Base-by-base conservation (phyloP, 1,140 invertebrate species). In the Scaptomyza graminum region DNA sequence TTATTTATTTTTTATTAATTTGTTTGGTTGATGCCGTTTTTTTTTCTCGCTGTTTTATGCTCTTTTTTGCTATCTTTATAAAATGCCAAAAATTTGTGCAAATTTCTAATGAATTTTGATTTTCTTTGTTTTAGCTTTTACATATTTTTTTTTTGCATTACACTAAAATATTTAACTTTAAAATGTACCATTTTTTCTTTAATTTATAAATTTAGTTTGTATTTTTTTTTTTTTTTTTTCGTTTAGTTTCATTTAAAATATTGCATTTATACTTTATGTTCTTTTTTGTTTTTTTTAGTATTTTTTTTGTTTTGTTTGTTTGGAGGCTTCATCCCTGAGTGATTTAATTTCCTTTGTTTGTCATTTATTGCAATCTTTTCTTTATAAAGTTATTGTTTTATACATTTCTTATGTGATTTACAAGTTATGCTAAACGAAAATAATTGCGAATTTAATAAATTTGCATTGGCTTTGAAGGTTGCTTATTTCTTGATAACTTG, bases 261-360 rank as follows among this genome's bases (percentile, higher is more conserved):
- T 88, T 88, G 83, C 83, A 88, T 88, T 88, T 85, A 88, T 80
- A 87, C 63, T 78, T 74, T 60, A 65, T 71, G 13, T 66, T 62
- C 67, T 59, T 55, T 37, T 46, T 44, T 47, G 34, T 55, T 73
- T 25, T 25, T 55, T 71, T 74, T 65, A 39, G 49, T 59, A n/a
- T n/a, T 66, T 49, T 31, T 66, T 50, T 31, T 78, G 74, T 76
- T 75, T 85, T 85, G 57, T 87, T 87, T 76, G 81, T 87, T 88
- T 88, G 83, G 83, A 88, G 83, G 83, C 83, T 88, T 88, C 77
- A 88, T 88, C 83, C 83, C 83, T 88, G 83, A 88, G 83, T 88
- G 83, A 88, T 88, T 88, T 88, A 88, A 88, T 88, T 88, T 88
- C 83, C 81, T 88, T 88, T 88, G 83, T 88, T 88, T 88, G 83